phyloP scores from a whole-genome alignment of 1,140 invertebrate species.

The Meloidogyne chitwoodi region DNA sequence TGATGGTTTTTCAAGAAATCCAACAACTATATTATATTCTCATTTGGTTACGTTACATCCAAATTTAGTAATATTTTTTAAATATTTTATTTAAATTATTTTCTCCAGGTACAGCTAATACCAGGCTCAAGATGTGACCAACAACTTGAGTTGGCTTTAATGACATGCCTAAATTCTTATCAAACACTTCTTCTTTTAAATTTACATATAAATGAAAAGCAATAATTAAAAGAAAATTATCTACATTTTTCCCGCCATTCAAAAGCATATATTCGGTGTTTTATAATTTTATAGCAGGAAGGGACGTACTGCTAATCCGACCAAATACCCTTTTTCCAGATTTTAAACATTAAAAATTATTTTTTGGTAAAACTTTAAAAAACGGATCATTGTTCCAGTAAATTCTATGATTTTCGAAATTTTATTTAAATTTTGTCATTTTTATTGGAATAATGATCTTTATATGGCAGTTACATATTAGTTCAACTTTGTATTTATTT shows the following conservation, averaged over 20 bases:
- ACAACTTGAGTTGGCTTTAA: conserved; percentile 44
- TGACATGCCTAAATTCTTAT: conserved; percentile 47
- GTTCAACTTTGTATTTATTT: background rate
- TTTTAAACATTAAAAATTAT: too few species aligned
- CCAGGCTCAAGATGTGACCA: conserved; percentile 48
- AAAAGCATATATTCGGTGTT: background rate
- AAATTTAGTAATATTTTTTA: conserved; percentile 27
- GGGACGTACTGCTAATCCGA: too few species aligned
- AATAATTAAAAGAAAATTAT: conserved; percentile 2
- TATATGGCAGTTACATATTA: too few species aligned
- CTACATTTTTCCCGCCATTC: background rate
- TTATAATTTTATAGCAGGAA: background rate
- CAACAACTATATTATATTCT: conserved; percentile 40
- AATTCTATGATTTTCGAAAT: too few species aligned
- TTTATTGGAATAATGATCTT: too few species aligned
- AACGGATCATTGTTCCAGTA: too few species aligned
- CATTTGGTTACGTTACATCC: conserved; percentile 49
- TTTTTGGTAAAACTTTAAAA: too few species aligned
- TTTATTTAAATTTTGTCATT: too few species aligned
- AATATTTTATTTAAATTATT: background rate
- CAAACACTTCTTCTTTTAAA: conserved; percentile 47
- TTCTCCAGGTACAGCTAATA: conserved; percentile 35
- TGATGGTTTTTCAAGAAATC: conserved; percentile 44
- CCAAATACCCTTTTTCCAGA: too few species aligned
- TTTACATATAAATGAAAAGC: conserved; percentile 29